Evolutionary conservation across 2,888 invertebrate genomes (phyloP), one percentile per base, ranked within the genome.

Genomic region (Ctenicera cuprea): DNA sequence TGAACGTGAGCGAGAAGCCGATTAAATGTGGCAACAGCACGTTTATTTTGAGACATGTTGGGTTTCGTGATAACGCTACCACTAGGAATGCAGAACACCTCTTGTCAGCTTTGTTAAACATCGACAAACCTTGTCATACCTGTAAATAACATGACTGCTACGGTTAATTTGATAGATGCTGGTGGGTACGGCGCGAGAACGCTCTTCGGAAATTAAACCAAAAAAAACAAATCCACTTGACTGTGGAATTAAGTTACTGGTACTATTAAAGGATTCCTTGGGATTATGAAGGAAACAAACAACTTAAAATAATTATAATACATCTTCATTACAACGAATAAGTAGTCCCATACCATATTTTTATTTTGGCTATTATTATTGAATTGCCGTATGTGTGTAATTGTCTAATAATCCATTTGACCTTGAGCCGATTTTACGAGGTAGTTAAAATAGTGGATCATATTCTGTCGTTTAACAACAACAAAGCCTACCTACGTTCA

Each of bases 11-110:
- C 48, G 52, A n/a, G 61, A 30, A n/a, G 20, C 12, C 38, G 59
- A 14, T 43, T 66, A 63, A 66, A 76, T 76, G 65, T 72, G 78
- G 74, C 73, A 73, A 75, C 76, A 68, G 62, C 75, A 71, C 73
- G 74, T 73, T 71, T 75, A 73, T 78, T 74, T 77, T 73, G 50
- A 74, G 71, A 74, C 74, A 71, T 66, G 63, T 62, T 59, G 73
- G 63, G 61, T 59, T 48, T 38, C 38, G 63, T 62, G 73, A 64
- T 65, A 65, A 73, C 64, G 62, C 52, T 71, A 38, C 69, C 41
- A 65, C 59, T 38, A 69, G 52, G 54, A 65, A 66, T 62, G 54
- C 61, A 57, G 14, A 62, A 61, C 20, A 68, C 22, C 22, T 30
- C 54, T 54, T 14, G 22, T 33, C 54, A 54, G 14, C 50, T 52